Percentiles rank a stretch among this genome's conserved stretches.
Evolutionary conservation across 2,888 invertebrate species (phyloP).

Genomic region (Amiota communis): DNA sequence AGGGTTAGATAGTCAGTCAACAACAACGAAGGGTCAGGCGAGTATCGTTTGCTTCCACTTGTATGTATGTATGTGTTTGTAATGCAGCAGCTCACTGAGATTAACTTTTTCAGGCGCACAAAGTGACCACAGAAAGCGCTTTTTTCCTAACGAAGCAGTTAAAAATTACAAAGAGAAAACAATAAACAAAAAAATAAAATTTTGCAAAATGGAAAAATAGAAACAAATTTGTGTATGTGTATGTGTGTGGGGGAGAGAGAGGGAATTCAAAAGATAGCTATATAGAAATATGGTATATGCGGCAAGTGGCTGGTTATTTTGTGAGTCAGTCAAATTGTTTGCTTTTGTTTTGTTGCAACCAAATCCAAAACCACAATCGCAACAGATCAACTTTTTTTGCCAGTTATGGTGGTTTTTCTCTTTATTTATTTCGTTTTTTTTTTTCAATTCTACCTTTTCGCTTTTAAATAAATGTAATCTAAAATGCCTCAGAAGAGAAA

Average conservation of each 20-base stretch:
- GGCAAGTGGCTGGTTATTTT: neutral
- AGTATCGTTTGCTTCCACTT: too few relatives aligned
- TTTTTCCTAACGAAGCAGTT: slow-evolving; percentile 50
- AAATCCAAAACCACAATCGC: slow-evolving; percentile 17
- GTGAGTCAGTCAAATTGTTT: slow-evolving; percentile 18
- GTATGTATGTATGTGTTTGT: neutral
- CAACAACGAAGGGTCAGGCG: too few relatives aligned
- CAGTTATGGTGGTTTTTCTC: neutral
- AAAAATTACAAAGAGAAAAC: slow-evolving; percentile 35
- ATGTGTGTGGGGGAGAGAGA: neutral
- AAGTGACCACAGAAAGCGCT: slow-evolving; percentile 66
- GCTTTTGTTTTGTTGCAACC: neutral
- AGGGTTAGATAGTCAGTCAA: too few relatives aligned
- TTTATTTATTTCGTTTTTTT: neutral
- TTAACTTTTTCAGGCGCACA: slow-evolving; percentile 65
- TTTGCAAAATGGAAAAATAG: slow-evolving; percentile 33
- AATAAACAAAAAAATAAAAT: too few relatives aligned
- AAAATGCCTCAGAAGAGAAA: neutral
- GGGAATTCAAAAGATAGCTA: neutral
- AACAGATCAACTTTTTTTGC: slow-evolving; percentile 13
- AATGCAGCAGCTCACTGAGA: slow-evolving; percentile 54
- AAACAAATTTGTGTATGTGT: too few relatives aligned
- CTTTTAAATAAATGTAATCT: neutral
- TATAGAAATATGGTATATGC: too few relatives aligned
- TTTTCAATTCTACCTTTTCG: neutral